Base-by-base conservation (phyloP, 2,113 vertebrate species). In the Zapus hudsonius region DNA sequence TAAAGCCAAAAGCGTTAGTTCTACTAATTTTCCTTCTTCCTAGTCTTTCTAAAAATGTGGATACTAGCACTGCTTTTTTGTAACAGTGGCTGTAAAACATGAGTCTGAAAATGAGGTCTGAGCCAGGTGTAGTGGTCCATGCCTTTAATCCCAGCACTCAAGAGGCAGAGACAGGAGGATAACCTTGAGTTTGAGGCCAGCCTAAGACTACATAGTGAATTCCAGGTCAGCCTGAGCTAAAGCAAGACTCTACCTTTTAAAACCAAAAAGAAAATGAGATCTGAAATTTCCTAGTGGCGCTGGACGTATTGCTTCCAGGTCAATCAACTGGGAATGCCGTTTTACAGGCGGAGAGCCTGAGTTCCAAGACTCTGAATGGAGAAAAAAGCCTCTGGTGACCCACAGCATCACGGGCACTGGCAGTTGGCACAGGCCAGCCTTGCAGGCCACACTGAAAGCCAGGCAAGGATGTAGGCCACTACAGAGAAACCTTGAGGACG, bases 41-140 rank as follows among this genome's bases (percentile, higher is more conserved):
- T 33, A 42, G 33, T 36, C 44, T 81, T 78, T 57, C 66, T 84
- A 86, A 57, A 25, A 82, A 78, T 44, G n/a, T 27, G n/a, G 23
- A 61, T 40, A 82, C 44, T 1, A 79, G 40, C 52, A 64, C 4
- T 44, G 31, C 33, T 55, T 47, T 82, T 91, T 70, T 66, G 52
- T 40, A 55, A 2, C 3, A 25, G 23, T 5, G 12, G 61, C 27
- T 10, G 82, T 64, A 94, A 87, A 87, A 36, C 52, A 87, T 67
- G 27, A 82, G 61, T 40, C 27, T 57, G 63, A 83, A 92, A 93
- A 59, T 64, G n/a, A n/a, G n/a, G n/a, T n/a, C n/a, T n/a, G n/a
- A n/a, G n/a, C n/a, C n/a, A n/a, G n/a, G n/a, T n/a, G n/a, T n/a
- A n/a, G n/a, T n/a, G n/a, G n/a, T n/a, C n/a, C n/a, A n/a, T n/a